Percentiles rank a stretch among this genome's conserved stretches.
Conservation (phyloP, 2,797 vertebrate species). For the Enteromius afrohamiltoni region DNA sequence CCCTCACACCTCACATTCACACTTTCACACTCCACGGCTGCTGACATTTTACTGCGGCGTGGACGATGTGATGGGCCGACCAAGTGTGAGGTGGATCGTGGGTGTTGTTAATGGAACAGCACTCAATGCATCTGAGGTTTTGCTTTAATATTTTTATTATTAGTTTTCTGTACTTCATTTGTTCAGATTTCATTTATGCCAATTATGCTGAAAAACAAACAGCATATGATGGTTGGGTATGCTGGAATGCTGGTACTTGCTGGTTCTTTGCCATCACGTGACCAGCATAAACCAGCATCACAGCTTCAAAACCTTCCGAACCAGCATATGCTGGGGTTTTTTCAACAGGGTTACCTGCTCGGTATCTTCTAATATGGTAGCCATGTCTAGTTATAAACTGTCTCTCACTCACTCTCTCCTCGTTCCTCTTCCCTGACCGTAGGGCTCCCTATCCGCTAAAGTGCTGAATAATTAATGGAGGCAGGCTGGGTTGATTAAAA, state of each 20-base stretch:
- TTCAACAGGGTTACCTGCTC: not conserved
- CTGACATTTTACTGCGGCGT: slow-evolving; percentile 44
- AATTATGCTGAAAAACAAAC: too few relatives aligned
- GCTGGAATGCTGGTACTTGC: too few relatives aligned
- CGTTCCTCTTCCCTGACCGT: slow-evolving; percentile 8
- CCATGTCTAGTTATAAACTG: not conserved
- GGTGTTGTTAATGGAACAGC: slow-evolving; percentile 13
- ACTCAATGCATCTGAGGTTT: not conserved
- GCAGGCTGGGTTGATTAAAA: slow-evolving; percentile 66
- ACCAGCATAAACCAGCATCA: too few relatives aligned
- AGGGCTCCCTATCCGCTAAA: slow-evolving; percentile 53
- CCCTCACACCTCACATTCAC: slow-evolving; percentile 50
- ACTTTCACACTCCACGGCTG: slow-evolving; percentile 46
- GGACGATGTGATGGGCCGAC: slow-evolving; percentile 21
- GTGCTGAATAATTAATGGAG: slow-evolving; percentile 64
- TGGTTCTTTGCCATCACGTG: too few relatives aligned
- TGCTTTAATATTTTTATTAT: not conserved
- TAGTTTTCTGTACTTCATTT: not conserved
- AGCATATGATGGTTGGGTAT: too few relatives aligned
- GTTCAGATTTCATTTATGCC: not conserved
- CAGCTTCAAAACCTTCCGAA: too few relatives aligned
- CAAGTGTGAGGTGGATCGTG: slow-evolving; percentile 19
- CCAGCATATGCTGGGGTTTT: too few relatives aligned
- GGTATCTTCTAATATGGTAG: not conserved
- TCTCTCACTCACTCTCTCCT: slow-evolving; percentile 11